Evolutionary conservation across 1,140 invertebrate genomes (phyloP), one percentile per base, ranked within the genome.

Genomic region (Drosophila trapezifrons): DNA sequence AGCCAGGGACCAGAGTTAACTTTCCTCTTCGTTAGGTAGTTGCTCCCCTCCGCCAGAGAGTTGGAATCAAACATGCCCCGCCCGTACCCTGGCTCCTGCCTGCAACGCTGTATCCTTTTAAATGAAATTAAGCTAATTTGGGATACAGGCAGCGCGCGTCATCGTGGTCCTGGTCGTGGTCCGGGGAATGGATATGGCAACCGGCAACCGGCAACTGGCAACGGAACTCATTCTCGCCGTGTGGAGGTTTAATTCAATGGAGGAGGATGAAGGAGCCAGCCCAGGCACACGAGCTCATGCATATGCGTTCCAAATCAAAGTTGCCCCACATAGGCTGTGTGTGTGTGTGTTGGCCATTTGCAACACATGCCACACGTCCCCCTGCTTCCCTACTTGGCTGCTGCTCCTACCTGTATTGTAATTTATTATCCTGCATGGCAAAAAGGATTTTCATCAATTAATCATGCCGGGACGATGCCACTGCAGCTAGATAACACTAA

Each of bases 111-210:
- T 71, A 78, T 84, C 72, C 76, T 89, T 89, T 87, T 89, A 87
- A 87, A 89, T 89, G 84, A 89, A 87, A 87, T 87, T 89, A 87
- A 87, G 84, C 84, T 87, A 89, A 87, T 87, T 87, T 89, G 77
- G 82, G 63, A 71, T 71, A 75, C 84, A 77, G 79, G 83, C 78
- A 78, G 51, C 75, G 80, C 75, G 80, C 70, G 51, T 74, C 54
- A 43, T 75, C 46, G 46, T 59, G 58, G 40, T 67, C 43, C 42
- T 43, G 22, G 22, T 22, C 22, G 25, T 32, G 35, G 43, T 15
- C 66, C 18, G 38, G 64, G 37, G 49, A 56, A 71, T 57, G 67
- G 51, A 47, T 70, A 35, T 17, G 20, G 29, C 29, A 29, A 12
- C 22, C 22, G 27, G 22, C 60, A 52, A 20, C 27, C 55, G 40